phyloP scores from a whole-genome alignment of 2,113 vertebrate genomes.

The Tragelaphus buxtoni region DNA sequence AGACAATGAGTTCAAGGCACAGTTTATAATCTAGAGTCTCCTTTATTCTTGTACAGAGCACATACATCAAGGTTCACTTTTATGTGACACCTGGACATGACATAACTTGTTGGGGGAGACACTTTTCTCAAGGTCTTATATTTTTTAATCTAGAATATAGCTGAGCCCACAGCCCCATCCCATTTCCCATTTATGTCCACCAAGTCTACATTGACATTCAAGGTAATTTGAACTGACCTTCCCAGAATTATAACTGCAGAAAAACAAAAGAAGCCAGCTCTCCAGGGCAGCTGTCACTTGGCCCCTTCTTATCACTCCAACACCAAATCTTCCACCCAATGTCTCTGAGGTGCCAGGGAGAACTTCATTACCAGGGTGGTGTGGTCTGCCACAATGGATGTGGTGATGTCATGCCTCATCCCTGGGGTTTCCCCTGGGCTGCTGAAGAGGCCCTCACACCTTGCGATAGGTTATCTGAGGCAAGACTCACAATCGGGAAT shows the following conservation, averaged over 20 bases:
- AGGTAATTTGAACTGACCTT: constrained; percentile 1
- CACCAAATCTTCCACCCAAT: background rate
- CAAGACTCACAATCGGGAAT: background rate
- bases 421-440: background rate
- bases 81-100: constrained; percentile 55
- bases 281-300: background rate
- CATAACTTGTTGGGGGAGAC: background rate
- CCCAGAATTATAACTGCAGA: background rate
- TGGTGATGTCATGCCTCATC: background rate
- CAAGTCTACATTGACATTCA: background rate
- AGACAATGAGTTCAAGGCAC: constrained; percentile 63
- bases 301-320: background rate
- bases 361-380: background rate
- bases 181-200: background rate
- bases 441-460: background rate
- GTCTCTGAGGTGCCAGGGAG: background rate
- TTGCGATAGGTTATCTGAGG: background rate
- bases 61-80: constrained; percentile 59
- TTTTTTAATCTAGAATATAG: constrained; percentile 47
- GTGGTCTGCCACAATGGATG: background rate
- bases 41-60: constrained; percentile 54
- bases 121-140: constrained; percentile 28
- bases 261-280: background rate
- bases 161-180: background rate
- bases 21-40: constrained; percentile 55